A percentile compares a stretch with the other conserved stretches of the same genome.
Conservation (phyloP, 2,888 invertebrate species). For the Druceiella hillmani region DNA sequence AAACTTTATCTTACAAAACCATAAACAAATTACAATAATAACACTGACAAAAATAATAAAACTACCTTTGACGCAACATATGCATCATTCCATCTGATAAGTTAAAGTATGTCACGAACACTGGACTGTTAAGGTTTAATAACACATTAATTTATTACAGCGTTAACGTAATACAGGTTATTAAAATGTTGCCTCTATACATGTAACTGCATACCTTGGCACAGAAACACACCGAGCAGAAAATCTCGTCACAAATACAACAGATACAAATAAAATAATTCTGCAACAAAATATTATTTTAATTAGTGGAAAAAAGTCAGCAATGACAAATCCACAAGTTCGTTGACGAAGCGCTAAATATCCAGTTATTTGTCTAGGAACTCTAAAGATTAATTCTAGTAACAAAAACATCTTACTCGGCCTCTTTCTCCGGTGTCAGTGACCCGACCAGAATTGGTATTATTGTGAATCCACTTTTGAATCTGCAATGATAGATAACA, state of each 20-base stretch:
- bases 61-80: not conserved
- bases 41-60: not conserved
- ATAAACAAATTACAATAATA: not conserved
- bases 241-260: no score
- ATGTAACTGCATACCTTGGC: no score
- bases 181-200: no score
- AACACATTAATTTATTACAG: no score
- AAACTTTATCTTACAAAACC: not conserved
- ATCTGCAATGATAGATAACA: no score
- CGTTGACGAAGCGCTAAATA: no score
- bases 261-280: conserved; percentile 1
- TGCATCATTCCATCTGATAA: not conserved
- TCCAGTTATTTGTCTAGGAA: not conserved
- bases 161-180: no score
- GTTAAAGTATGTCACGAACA: no score
- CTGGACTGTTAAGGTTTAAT: no score
- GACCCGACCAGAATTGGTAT: conserved; percentile 97
- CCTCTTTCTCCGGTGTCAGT: conserved; percentile 81
- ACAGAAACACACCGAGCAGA: no score
- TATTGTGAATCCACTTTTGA: conserved; percentile 84
- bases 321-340: not conserved
- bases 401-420: conserved; percentile 50
- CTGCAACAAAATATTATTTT: not conserved
- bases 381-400: not conserved
- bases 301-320: not conserved